Conservation (phyloP, 2,888 invertebrate genomes). For the Chrysotoxum bicinctum region DNA sequence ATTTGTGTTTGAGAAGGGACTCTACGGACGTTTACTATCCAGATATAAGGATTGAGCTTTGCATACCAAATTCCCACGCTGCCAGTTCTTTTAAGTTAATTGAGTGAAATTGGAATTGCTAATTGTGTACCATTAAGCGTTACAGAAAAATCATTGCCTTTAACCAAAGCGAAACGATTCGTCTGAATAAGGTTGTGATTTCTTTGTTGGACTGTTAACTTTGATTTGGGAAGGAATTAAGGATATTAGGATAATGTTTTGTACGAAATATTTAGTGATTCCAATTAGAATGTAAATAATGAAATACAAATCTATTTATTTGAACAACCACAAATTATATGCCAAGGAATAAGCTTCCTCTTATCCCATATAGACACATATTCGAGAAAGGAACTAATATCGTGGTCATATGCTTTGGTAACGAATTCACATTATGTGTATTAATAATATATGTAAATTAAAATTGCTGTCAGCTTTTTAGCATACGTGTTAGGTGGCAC, state of each 20-base stretch:
- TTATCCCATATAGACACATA: no score
- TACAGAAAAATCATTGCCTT: background rate
- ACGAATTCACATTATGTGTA: no score
- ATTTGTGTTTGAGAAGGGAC: slow-evolving; percentile 4
- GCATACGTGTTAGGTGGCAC: no score
- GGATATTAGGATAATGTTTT: no score
- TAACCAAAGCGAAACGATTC: background rate
- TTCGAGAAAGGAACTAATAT: no score
- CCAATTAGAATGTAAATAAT: background rate
- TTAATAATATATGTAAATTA: no score
- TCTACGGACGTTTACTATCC: background rate
- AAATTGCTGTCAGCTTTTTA: no score
- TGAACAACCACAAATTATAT: no score
- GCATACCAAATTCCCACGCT: slow-evolving; percentile 6
- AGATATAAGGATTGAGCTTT: background rate
- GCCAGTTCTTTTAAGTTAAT: background rate
- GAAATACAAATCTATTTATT: no score
- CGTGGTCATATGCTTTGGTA: no score
- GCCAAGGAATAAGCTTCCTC: no score
- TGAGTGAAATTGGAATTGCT: slow-evolving; percentile 17
- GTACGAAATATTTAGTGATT: background rate
- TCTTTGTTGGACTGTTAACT: background rate
- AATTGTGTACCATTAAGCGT: background rate
- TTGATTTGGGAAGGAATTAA: background rate
- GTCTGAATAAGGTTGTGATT: background rate